These are phyloP conservation scores for Poecilus cupreus DNA, from an alignment of 2,888 invertebrate species.

Conservation along the genomic window DNA sequence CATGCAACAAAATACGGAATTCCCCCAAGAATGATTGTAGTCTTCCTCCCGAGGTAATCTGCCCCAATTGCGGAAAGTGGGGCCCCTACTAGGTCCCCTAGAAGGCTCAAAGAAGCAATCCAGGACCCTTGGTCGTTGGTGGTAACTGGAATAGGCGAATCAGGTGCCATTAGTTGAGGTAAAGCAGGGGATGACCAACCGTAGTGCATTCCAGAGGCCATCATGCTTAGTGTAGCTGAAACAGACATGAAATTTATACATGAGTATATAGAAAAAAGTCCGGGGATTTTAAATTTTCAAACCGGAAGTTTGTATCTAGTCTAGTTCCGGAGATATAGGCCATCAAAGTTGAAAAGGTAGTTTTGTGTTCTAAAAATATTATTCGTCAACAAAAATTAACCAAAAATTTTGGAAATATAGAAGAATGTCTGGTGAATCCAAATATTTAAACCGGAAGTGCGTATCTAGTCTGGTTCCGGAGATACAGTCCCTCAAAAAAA, in stretches of 20 bases:
- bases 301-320: too few relatives aligned
- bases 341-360: neutral
- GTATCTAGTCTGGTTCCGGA: too few relatives aligned
- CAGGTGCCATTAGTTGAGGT: slow-evolving; percentile 72
- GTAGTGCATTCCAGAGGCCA: slow-evolving; percentile 70
- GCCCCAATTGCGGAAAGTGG: slow-evolving; percentile 79
- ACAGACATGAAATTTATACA: neutral
- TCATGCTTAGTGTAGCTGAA: slow-evolving; percentile 68
- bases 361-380: too few relatives aligned
- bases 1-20: slow-evolving; percentile 79
- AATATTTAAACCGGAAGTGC: too few relatives aligned
- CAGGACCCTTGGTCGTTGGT: slow-evolving; percentile 76
- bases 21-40: slow-evolving; percentile 77
- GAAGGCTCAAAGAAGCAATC: slow-evolving; percentile 80
- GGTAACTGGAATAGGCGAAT: slow-evolving; percentile 74
- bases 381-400: too few relatives aligned
- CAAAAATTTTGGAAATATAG: too few relatives aligned
- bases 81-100: slow-evolving; percentile 79
- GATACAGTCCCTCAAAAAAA: too few relatives aligned
- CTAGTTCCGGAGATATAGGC: neutral
- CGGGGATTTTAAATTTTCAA: too few relatives aligned
- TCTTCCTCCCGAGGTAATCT: slow-evolving; percentile 80
- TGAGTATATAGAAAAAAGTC: too few relatives aligned
- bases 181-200: slow-evolving; percentile 79
- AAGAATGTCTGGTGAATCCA: too few relatives aligned